Evolutionary conservation across 2,797 vertebrate genomes (phyloP), one percentile per base, ranked within the genome.

Genomic region (Cebuella pygmaea): DNA sequence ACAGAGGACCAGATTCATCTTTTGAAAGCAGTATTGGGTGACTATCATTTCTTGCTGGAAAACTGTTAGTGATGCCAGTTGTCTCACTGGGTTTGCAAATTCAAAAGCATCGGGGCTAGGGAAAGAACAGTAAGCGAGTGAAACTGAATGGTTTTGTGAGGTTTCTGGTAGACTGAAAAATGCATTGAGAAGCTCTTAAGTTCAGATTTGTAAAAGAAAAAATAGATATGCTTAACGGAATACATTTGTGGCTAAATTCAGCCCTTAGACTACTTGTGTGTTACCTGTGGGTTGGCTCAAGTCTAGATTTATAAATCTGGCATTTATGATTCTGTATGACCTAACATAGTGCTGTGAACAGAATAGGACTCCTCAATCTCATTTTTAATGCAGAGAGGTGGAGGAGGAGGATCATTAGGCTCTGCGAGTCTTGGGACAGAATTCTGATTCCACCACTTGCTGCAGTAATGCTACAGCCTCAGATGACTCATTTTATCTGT

Each of bases 191-290:
- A 95, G 19, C 70, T 72, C 27, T 80, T 83, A 89, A 87, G 94
- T 52, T 93, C 39, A 90, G 27, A 74, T 86, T 88, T 96, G 83
- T 72, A 33, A 44, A 88, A 89, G 39, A 50, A 83, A 70, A 95
- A 44, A 41, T 74, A 24, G 64, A 92, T 7, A 12, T 79, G 44
- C 15, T 17, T 41, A 74, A 81, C 2, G 41, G 48, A 96, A 48
- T 2, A 84, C 41, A 61, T 78, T 26, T 88, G 30, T 90, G 50
- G 15, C 46, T 87, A 85, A 26, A 59, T n/a, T 96, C 19, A 90
- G 39, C 46, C 39, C 9, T 88, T 61, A 44, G 48, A 80, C n/a
- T 83, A 85, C 4, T 57, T 95, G 57, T 59, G 70, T 52, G 59
- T 50, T 48, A 50, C 26, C 9, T 36, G 57, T 85, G 61, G 41